Evolutionary conservation across 2,113 vertebrate genomes (phyloP), one percentile per base, ranked within the genome.

Genomic region (Trogon surrucura): DNA sequence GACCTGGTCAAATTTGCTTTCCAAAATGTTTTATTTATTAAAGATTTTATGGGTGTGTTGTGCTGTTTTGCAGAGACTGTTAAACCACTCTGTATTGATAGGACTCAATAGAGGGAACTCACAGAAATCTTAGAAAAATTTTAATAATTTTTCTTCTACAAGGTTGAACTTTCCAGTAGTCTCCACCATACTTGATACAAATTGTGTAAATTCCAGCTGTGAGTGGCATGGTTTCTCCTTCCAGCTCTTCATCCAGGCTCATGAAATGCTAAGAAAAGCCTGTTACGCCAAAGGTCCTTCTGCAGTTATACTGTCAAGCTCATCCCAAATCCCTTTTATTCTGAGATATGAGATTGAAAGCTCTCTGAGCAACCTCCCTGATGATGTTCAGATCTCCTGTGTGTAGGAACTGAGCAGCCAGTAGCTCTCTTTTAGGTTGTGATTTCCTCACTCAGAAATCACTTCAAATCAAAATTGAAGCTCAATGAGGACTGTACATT

Each of bases 391-490:
- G 91, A 91, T 29, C 84, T 79, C 72, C 80, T 48, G 29, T 41
- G 1, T 57, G 65, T 44, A 88, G 79, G 25, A 90, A 82, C 45
- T n/a, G 32, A 47, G 51, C 19, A 58, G 57, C 16, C 56, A 58
- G 48, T 11, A 73, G 17, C n/a, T 93, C 94, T 96, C 74, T 72
- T 88, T 9, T 16, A 75, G 45, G 38, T 25, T 79, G 65, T 91
- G 67, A 92, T 84, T 71, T 95, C 80, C 69, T 92, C 83, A 92
- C 94, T 95, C 61, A 86, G 80, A 93, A 84, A 84, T 51, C 72
- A 60, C 80, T 80, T 92, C 48, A 74, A 91, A 92, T 95, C 61
- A 64, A 69, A 93, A 80, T 14, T 0, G 1, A 80, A 77, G 60
- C 62, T 90, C 1, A 0, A 23, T 56, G 65, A 74, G 64, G 83